phyloP scores from a whole-genome alignment of 2,113 vertebrate species.

The Garra rufa region DNA sequence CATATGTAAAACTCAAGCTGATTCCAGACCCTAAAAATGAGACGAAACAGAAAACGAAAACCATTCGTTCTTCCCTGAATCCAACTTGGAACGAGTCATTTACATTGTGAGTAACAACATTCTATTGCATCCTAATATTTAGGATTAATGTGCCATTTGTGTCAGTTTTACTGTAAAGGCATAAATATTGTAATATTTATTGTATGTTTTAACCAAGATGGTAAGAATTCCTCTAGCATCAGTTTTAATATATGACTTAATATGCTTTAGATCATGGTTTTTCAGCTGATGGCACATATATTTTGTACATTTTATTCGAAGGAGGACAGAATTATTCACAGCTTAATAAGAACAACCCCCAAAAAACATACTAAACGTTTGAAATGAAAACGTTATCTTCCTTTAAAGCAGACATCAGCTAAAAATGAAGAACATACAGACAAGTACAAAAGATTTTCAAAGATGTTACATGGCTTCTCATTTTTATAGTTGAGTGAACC shows the following conservation, averaged over 20 bases:
- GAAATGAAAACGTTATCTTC: neutral
- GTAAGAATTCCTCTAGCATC: neutral
- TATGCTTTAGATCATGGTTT: neutral
- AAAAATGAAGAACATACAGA: neutral
- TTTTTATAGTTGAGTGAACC: neutral
- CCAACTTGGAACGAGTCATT: constrained; percentile 94
- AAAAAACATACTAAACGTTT: neutral
- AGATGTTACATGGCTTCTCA: neutral
- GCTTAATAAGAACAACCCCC: neutral
- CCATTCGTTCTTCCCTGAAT: constrained; percentile 92
- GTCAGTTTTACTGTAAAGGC: neutral
- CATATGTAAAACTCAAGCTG: constrained; percentile 97
- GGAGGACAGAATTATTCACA: neutral
- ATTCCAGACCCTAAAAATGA: constrained; percentile 96
- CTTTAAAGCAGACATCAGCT: neutral
- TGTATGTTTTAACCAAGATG: neutral
- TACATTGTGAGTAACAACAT: constrained; percentile 84
- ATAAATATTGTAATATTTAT: neutral
- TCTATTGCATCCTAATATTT: neutral
- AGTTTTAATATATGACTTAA: neutral
- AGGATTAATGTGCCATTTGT: neutral
- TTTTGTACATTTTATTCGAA: neutral
- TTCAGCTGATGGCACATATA: neutral
- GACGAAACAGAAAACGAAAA: constrained; percentile 98
- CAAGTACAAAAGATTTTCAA: neutral